phyloP scores from a whole-genome alignment of 2,113 vertebrate genomes.

The Percina caprodes region DNA sequence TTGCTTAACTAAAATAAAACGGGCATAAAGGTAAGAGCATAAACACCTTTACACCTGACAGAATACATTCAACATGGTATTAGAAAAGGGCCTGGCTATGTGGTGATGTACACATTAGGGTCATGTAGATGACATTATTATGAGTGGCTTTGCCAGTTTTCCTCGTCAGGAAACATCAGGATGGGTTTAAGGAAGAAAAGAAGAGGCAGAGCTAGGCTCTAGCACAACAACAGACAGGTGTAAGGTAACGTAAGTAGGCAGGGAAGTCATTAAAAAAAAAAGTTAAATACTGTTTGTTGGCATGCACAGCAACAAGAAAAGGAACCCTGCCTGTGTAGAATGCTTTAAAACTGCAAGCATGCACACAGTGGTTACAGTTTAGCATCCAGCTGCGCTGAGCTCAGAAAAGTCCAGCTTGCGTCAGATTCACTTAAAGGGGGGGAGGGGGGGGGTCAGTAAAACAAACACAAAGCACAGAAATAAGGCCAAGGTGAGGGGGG shows the following conservation, averaged over 20 bases:
- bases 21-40: not conserved
- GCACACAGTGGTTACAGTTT: constrained; percentile 72
- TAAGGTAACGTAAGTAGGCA: constrained; percentile 61
- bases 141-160: constrained; percentile 32
- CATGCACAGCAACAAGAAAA: constrained; percentile 79
- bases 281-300: constrained; percentile 50
- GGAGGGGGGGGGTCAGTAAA: constrained; percentile 43
- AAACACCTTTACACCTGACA: constrained; percentile 12
- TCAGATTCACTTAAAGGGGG: constrained; percentile 50
- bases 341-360: constrained; percentile 66
- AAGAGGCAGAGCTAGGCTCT: constrained; percentile 62
- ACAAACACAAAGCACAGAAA: constrained; percentile 69
- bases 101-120: not conserved
- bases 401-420: constrained; percentile 52
- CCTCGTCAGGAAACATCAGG: not conserved
- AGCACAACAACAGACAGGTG: constrained; percentile 68
- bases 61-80: constrained; percentile 28
- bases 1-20: not conserved
- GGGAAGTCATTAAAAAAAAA: constrained; percentile 38
- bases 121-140: constrained; percentile 14
- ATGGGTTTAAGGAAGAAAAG: constrained; percentile 46
- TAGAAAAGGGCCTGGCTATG: constrained; percentile 17
- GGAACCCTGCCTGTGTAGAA: constrained; percentile 56
- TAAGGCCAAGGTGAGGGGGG: constrained; percentile 57
- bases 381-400: constrained; percentile 65